phyloP scores from a whole-genome alignment of 1,140 invertebrate genomes.

The Aphis craccivora region DNA sequence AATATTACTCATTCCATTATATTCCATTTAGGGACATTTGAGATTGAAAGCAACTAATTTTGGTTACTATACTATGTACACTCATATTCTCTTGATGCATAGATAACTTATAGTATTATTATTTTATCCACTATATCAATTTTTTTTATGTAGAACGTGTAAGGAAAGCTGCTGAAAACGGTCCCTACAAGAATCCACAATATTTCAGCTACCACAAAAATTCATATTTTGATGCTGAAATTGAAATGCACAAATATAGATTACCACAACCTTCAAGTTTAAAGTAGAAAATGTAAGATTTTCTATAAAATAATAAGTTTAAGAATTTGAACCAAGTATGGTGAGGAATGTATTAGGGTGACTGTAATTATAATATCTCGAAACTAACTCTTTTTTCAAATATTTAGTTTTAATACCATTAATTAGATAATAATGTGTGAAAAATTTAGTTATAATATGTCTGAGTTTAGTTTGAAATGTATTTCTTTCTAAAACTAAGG shows the following conservation, averaged over 20 bases:
- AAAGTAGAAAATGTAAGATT: slow-evolving; percentile 59
- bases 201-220: slow-evolving; percentile 82
- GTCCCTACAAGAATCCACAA: slow-evolving; percentile 84
- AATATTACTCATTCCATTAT: too few species aligned
- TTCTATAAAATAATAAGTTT: neutral
- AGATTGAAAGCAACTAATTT: neutral
- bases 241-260: slow-evolving; percentile 81
- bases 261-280: slow-evolving; percentile 74
- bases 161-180: slow-evolving; percentile 76
- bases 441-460: too few species aligned
- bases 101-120: neutral
- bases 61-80: neutral
- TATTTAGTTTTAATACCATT: too few species aligned
- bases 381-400: too few species aligned
- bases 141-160: slow-evolving; percentile 69
- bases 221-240: slow-evolving; percentile 83
- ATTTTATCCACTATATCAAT: neutral
- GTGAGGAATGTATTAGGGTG: too few species aligned
- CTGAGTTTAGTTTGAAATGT: too few species aligned
- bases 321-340: neutral
- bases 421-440: too few species aligned
- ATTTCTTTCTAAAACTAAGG: too few species aligned
- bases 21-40: neutral
- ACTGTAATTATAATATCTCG: too few species aligned
- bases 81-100: neutral